phyloP scores from a whole-genome alignment of 2,888 invertebrate genomes.

The Pheosia tremula region DNA sequence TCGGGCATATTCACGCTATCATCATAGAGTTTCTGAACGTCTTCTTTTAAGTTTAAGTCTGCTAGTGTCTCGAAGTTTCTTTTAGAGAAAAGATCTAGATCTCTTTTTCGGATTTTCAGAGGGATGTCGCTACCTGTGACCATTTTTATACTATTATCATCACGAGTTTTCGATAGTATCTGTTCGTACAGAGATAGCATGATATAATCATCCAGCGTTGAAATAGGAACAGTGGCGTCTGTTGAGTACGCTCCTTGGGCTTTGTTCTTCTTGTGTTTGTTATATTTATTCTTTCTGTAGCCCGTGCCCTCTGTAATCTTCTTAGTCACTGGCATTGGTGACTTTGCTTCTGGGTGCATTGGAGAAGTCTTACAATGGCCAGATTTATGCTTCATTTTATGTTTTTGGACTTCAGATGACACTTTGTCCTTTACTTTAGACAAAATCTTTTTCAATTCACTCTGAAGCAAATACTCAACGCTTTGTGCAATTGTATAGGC shows the following conservation, averaged over 20 bases:
- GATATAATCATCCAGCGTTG: constrained; percentile 47
- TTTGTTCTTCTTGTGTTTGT: constrained; percentile 17
- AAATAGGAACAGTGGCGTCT: constrained; percentile 26
- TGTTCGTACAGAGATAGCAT: constrained; percentile 59
- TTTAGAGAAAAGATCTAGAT: constrained; percentile 32
- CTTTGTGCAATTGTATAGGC: constrained; percentile 43
- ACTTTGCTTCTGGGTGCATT: neutral
- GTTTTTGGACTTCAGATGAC: constrained; percentile 10
- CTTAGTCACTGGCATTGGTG: neutral
- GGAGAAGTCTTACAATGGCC: neutral
- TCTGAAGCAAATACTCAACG: constrained; percentile 50
- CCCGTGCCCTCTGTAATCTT: constrained; percentile 8
- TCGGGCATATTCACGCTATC: constrained; percentile 41
- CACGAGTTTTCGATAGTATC: constrained; percentile 53
- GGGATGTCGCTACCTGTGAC: constrained; percentile 35
- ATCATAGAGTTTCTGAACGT: constrained; percentile 34
- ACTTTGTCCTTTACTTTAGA: constrained; percentile 55
- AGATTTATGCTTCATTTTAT: neutral
- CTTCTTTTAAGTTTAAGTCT: constrained; percentile 38
- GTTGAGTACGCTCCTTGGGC: constrained; percentile 9
- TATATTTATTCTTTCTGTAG: constrained; percentile 6
- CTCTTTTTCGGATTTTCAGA: constrained; percentile 18
- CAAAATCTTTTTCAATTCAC: constrained; percentile 50
- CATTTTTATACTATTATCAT: constrained; percentile 50
- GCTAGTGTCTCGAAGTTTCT: constrained; percentile 41